These are phyloP conservation scores for Diplodus sargus DNA, from an alignment of 2,797 vertebrate genomes.

Conservation along the genomic window DNA sequence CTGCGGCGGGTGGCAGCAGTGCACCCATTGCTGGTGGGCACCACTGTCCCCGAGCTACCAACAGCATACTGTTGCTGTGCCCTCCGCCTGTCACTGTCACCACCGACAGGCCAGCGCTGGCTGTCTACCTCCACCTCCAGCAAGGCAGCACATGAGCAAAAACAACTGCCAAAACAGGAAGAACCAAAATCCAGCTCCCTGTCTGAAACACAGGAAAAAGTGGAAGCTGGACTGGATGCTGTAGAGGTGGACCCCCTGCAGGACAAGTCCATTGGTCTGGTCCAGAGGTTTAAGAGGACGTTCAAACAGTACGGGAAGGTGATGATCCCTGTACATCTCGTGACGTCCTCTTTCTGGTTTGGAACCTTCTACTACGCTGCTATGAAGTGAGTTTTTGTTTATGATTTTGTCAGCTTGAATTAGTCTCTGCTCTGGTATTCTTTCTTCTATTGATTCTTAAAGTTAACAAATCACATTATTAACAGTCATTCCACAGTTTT, in stretches of 20 bases:
- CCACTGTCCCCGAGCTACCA: constrained; percentile 8
- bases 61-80: constrained; percentile 52
- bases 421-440: background rate
- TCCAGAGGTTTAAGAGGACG: constrained; percentile 95
- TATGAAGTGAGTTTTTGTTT: constrained; percentile 91
- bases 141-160: constrained; percentile 78
- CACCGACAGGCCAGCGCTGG: constrained; percentile 59
- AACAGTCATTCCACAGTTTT: background rate
- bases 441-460: too few relatives aligned
- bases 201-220: constrained; percentile 26
- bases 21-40: constrained; percentile 42
- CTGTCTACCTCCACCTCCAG: constrained; percentile 78
- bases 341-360: constrained; percentile 95
- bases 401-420: background rate
- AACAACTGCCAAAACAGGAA: constrained; percentile 54
- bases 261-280: constrained; percentile 92
- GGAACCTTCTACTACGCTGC: constrained; percentile 97
- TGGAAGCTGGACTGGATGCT: background rate
- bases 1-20: constrained; percentile 74
- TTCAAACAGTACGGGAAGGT: constrained; percentile 99
- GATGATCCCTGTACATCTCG: constrained; percentile 94
- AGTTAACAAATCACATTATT: background rate
- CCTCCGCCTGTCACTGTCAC: constrained; percentile 43
- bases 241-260: constrained; percentile 92
- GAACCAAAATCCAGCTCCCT: constrained; percentile 35